Percentiles rank a stretch among this genome's conserved stretches.
These are phyloP conservation scores for Hormaphis cornu DNA, from an alignment of 1,140 invertebrate species.

Conservation along the genomic window DNA sequence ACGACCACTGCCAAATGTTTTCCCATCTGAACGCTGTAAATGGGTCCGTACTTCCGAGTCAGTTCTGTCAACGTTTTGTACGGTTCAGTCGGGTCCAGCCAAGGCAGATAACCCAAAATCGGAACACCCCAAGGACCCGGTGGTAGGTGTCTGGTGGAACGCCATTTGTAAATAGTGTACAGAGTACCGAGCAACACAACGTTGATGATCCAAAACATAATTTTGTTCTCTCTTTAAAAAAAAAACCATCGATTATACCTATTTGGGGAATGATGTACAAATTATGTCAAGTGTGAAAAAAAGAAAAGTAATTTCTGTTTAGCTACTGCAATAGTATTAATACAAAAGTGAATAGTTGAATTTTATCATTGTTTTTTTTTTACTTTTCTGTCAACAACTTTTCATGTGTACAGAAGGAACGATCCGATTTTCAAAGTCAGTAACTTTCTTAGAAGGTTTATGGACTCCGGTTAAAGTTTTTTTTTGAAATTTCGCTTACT, in stretches of 20 bases:
- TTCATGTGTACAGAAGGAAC: no score
- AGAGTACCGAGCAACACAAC: background rate
- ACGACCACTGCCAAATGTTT: slow-evolving; percentile 62
- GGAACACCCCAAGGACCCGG: slow-evolving; percentile 70
- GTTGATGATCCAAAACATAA: background rate
- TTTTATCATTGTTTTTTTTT: no score
- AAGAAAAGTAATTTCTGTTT: no score
- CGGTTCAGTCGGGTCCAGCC: slow-evolving; percentile 55
- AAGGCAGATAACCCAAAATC: slow-evolving; percentile 65
- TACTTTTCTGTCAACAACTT: no score
- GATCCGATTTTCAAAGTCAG: no score
- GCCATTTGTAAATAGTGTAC: background rate
- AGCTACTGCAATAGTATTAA: no score
- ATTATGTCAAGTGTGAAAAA: no score
- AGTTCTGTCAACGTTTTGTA: slow-evolving; percentile 59
- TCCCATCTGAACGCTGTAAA: slow-evolving; percentile 64
- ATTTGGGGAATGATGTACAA: no score
- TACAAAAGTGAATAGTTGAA: no score
- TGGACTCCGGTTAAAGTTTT: no score
- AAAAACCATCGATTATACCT: background rate
- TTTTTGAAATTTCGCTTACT: no score
- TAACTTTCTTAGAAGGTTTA: no score
- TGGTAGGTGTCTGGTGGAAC: slow-evolving; percentile 44
- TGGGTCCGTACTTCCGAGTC: slow-evolving; percentile 55
- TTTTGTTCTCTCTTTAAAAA: background rate